A percentile compares a stretch with the other conserved stretches of the same genome.
Conservation (phyloP, 2,113 vertebrate genomes). For the Oreochromis aureus region DNA sequence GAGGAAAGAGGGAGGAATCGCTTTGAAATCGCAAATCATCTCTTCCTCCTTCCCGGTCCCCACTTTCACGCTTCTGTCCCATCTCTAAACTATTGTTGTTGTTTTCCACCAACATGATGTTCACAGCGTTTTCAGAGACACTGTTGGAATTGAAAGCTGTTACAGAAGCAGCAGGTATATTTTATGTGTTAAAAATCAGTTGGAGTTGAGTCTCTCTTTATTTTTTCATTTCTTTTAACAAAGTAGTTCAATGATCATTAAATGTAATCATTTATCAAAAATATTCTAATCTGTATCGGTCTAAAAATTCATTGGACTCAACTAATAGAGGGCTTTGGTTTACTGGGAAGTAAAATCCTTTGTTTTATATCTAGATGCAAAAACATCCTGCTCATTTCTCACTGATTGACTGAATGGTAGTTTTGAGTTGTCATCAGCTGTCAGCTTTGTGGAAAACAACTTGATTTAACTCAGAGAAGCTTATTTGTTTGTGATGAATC, state of each 20-base stretch:
- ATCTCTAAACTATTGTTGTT: neutral
- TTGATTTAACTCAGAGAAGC: neutral
- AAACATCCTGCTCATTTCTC: fast-evolving
- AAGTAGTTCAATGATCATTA: neutral
- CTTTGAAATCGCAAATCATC: neutral
- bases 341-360: neutral
- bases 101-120: neutral
- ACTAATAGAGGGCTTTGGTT: neutral
- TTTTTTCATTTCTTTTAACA: neutral
- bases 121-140: neutral
- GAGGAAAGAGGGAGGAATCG: neutral
- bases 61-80: neutral
- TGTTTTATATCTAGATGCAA: neutral
- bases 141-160: conserved; percentile 4
- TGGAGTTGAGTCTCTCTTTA: neutral
- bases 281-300: neutral
- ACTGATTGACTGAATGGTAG: neutral
- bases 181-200: neutral
- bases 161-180: neutral
- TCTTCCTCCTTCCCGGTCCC: neutral
- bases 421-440: neutral
- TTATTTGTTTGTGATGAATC: neutral
- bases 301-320: neutral
- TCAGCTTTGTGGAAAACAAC: neutral
- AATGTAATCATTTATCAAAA: neutral